Evolutionary conservation across 2,888 invertebrate genomes (phyloP).

Genomic region (Hyppa rectilinea): DNA sequence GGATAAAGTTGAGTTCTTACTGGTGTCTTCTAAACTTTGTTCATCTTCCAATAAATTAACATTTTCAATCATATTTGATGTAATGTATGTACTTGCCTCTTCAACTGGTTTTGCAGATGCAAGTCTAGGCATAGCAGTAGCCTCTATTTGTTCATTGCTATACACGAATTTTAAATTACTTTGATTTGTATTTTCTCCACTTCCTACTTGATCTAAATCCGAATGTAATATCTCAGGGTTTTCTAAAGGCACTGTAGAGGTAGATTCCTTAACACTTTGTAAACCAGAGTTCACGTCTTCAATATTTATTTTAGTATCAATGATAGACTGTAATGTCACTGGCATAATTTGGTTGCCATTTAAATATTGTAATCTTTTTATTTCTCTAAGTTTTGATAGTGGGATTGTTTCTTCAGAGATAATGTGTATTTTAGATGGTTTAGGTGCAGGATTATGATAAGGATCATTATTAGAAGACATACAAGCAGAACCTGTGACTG

Average conservation of each 20-base stretch:
- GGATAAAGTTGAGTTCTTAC: background rate
- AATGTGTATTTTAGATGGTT: constrained; percentile 71
- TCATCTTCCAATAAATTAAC: background rate
- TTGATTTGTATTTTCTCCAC: constrained; percentile 6
- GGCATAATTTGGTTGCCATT: constrained; percentile 64
- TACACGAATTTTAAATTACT: background rate
- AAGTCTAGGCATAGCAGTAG: background rate
- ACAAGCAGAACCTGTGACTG: constrained; percentile 3
- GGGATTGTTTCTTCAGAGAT: constrained; percentile 75
- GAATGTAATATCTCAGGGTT: constrained; percentile 8
- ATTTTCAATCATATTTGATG: constrained; percentile 8
- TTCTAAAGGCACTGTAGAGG: constrained; percentile 4
- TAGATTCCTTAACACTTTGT: constrained; percentile 1
- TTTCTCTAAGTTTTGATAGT: constrained; percentile 64
- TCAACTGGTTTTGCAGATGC: background rate
- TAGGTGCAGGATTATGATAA: constrained; percentile 13
- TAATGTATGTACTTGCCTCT: background rate
- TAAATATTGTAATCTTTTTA: constrained; percentile 57
- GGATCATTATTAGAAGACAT: constrained; percentile 1
- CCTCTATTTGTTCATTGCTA: constrained; percentile 2
- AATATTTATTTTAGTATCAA: constrained; percentile 56
- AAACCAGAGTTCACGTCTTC: constrained; percentile 13
- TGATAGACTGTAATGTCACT: constrained; percentile 68
- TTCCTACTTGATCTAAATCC: constrained; percentile 6
- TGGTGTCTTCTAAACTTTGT: constrained; percentile 2